These are phyloP conservation scores for Clunio marinus DNA, from an alignment of 2,888 invertebrate species.

Conservation along the genomic window DNA sequence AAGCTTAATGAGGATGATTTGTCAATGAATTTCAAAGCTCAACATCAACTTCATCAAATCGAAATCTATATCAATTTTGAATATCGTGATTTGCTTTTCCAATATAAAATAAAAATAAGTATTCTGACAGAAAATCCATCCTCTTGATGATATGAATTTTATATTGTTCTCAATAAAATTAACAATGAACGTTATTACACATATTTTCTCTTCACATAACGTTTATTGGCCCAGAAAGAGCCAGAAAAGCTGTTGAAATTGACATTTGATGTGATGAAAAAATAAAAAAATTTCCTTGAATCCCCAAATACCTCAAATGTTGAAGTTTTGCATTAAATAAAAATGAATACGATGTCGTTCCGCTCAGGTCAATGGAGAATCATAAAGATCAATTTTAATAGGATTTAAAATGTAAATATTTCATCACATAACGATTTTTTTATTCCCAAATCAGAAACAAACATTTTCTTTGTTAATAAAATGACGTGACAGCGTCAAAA, in stretches of 20 bases:
- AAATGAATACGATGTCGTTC: too few relatives aligned
- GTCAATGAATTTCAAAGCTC: too few relatives aligned
- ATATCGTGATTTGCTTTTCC: too few relatives aligned
- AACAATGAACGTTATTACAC: background rate
- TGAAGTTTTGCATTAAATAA: background rate
- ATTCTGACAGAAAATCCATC: slow-evolving; percentile 20
- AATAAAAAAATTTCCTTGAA: too few relatives aligned
- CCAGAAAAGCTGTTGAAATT: slow-evolving; percentile 19
- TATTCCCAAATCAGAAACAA: background rate
- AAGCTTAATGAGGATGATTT: too few relatives aligned
- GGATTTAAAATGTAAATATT: too few relatives aligned
- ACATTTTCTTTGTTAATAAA: background rate
- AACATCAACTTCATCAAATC: too few relatives aligned
- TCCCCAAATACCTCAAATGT: too few relatives aligned
- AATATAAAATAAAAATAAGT: too few relatives aligned
- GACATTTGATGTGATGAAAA: slow-evolving; percentile 24
- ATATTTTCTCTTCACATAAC: background rate
- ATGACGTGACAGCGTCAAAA: background rate
- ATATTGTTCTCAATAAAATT: slow-evolving; percentile 11
- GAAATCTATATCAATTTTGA: too few relatives aligned
- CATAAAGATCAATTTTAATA: too few relatives aligned
- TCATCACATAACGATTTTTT: background rate
- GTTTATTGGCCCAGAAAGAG: slow-evolving; percentile 1
- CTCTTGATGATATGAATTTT: background rate
- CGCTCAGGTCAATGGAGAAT: too few relatives aligned